Base-by-base conservation (phyloP, 1,140 invertebrate species). In the Orius insidiosus region DNA sequence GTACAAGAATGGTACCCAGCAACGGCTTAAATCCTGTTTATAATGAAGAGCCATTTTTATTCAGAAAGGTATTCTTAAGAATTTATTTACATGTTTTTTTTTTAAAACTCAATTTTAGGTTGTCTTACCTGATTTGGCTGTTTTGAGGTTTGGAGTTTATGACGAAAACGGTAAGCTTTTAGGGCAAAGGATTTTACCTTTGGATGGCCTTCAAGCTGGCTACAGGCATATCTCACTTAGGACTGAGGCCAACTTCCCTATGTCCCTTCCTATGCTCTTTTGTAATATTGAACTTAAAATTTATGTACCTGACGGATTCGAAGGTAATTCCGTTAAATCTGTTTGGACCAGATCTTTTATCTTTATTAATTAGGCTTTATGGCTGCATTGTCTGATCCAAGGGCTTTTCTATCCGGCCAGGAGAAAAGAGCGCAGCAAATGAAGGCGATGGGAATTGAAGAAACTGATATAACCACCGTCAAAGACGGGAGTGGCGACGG, bases 231-330 rank as follows among this genome's bases (percentile, higher is more conserved):
- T 99, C 52, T 93, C 94, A 1, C 68, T 99, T 1, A 65, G 96
- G 46, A 98, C 95, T 1, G 96, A 99, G 65, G 92, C 93, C 32
- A 98, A 98, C 65, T 98, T 98, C 63, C 92, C 95, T 24, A 90
- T 98, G 80, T 95, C 93, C 1, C 67, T 99, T 53, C 92, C 95
- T 33, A 98, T 97, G 79, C 67, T 98, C 43, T 99, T 99, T 67
- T 97, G 94, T 63, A 90, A 96, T 62, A 95, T 99, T 57, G 92
- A 97, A 64, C 76, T 98, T 35, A 98, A 98, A 69, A 99, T 98
- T 54, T 99, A 99, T 68, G 93, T 98, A 48, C 96, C 96, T 43
- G 95, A 98, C 70, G 95, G 95, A 46, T 85, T 98, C 61, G 89
- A 93, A 75, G 86, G 86, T 86, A 62, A 60, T 54, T 19, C n/a